Conservation (phyloP, 2,888 invertebrate species). For the Amaurobius ferox region DNA sequence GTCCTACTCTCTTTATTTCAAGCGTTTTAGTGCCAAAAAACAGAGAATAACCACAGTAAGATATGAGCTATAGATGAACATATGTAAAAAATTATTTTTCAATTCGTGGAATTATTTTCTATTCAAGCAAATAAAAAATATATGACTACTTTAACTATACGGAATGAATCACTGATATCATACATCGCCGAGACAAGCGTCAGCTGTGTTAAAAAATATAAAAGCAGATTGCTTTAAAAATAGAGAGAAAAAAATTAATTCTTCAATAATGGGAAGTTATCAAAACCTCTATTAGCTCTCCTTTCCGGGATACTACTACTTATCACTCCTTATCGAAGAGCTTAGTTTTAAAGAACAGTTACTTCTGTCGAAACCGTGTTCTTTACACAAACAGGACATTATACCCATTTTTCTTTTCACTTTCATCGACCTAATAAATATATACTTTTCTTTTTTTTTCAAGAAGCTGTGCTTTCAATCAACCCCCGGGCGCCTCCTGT, state of each 20-base stretch:
- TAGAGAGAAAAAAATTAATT: neutral
- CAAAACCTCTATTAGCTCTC: neutral
- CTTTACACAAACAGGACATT: neutral
- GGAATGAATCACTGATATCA: too few species aligned
- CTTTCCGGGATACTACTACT: neutral
- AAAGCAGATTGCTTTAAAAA: too few species aligned
- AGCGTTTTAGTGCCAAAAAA: too few species aligned
- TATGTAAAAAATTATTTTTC: too few species aligned
- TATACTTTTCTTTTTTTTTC: neutral
- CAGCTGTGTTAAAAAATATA: too few species aligned
- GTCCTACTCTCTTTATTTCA: too few species aligned
- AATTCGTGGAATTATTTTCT: too few species aligned
- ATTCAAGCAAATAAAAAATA: too few species aligned
- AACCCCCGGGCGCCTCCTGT: conserved; percentile 38
- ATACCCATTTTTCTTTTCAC: neutral
- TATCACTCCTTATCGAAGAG: neutral
- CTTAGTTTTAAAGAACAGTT: neutral
- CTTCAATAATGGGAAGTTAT: neutral
- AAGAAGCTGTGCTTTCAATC: neutral
- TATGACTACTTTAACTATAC: too few species aligned
- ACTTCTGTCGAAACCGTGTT: neutral
- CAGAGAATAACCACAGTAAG: too few species aligned
- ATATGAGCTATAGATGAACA: too few species aligned
- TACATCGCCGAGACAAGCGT: too few species aligned
- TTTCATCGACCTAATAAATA: conserved; percentile 9